Conservation (phyloP, 2,113 vertebrate species). For the Carassius gibelio region DNA sequence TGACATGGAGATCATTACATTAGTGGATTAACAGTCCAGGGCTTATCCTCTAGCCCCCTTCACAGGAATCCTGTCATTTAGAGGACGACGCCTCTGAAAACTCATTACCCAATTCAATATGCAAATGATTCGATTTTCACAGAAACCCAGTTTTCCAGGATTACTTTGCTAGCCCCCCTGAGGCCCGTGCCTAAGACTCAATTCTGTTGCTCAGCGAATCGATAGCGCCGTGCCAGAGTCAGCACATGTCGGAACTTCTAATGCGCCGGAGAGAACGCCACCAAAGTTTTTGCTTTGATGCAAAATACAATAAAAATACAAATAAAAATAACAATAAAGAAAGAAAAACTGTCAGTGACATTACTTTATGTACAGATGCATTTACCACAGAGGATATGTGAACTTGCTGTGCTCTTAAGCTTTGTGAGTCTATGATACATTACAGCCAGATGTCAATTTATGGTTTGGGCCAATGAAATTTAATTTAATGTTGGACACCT, state of each 20-base stretch:
- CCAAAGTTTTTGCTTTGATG: conserved; percentile 12
- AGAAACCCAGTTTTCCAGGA: conserved; percentile 49
- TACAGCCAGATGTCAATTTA: neutral
- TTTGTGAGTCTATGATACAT: neutral
- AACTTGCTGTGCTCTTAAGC: neutral
- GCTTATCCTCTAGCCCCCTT: conserved; percentile 19
- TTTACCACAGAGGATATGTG: neutral
- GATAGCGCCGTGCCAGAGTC: conserved; percentile 40
- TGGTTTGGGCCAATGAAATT: neutral
- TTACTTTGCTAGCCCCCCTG: conserved; percentile 43
- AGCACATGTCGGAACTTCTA: conserved; percentile 46
- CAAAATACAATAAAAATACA: neutral
- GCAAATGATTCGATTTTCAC: conserved; percentile 56
- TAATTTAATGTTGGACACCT: neutral
- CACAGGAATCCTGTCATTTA: conserved; percentile 51
- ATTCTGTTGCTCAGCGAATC: conserved; percentile 47
- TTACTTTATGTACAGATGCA: neutral
- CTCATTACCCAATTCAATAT: conserved; percentile 61
- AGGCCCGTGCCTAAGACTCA: conserved; percentile 42
- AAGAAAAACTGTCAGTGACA: neutral
- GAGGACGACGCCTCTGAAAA: conserved; percentile 46
- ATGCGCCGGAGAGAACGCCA: conserved; percentile 11
- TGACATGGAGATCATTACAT: conserved; percentile 32
- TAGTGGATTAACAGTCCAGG: conserved; percentile 42
- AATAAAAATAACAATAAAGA: too few relatives aligned